Percentiles rank a stretch among this genome's conserved stretches.
Conservation (phyloP, 2,113 vertebrate genomes). For the Brachirus orientalis region DNA sequence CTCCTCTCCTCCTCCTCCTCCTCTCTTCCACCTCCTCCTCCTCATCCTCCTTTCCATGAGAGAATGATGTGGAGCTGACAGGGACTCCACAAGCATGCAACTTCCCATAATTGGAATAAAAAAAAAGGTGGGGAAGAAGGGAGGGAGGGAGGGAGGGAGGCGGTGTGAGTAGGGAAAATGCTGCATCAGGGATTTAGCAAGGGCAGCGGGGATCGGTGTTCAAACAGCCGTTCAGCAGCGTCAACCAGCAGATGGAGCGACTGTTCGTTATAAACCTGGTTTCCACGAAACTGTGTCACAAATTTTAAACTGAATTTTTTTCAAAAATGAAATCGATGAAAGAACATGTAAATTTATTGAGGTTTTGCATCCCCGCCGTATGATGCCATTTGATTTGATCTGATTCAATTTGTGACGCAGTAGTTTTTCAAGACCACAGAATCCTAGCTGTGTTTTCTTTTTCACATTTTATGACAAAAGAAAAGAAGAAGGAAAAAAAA, state of each 20-base stretch:
- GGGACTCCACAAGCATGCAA: constrained; percentile 67
- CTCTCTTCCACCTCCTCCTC: constrained; percentile 13
- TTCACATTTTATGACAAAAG: too few relatives aligned
- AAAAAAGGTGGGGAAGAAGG: constrained; percentile 30
- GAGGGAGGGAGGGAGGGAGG: not conserved
- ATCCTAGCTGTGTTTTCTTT: too few relatives aligned
- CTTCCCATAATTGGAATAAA: constrained; percentile 74
- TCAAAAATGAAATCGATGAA: too few relatives aligned
- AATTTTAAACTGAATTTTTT: too few relatives aligned
- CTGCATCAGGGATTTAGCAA: constrained; percentile 73
- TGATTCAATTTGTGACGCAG: too few relatives aligned
- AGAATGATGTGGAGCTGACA: constrained; percentile 67
- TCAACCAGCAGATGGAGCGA: constrained; percentile 61
- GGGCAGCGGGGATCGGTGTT: constrained; percentile 50
- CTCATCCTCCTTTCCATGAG: constrained; percentile 24
- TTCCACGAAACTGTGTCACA: too few relatives aligned
- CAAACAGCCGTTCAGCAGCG: constrained; percentile 67
- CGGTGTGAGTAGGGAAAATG: constrained; percentile 27
- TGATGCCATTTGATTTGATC: too few relatives aligned
- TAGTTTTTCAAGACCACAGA: too few relatives aligned
- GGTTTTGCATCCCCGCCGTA: too few relatives aligned
- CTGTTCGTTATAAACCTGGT: constrained; percentile 42
- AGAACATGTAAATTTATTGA: too few relatives aligned
- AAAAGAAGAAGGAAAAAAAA: too few relatives aligned
- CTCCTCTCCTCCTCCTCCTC: not conserved